A percentile compares a stretch with the other conserved stretches of the same genome.
Evolutionary conservation across 2,797 vertebrate species (phyloP).

Genomic region (Anableps anableps): DNA sequence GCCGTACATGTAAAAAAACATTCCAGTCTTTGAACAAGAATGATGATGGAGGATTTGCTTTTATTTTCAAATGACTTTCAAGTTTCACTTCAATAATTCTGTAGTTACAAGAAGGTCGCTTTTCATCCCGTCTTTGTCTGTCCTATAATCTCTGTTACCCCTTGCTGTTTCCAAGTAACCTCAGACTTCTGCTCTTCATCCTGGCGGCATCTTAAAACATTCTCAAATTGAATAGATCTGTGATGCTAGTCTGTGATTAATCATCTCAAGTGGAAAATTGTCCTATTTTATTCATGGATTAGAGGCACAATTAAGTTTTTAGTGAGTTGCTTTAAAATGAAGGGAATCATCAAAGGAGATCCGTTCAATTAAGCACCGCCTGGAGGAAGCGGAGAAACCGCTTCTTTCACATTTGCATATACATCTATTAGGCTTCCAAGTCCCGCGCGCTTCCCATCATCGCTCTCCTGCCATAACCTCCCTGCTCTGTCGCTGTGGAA

Average conservation of each 20-base stretch:
- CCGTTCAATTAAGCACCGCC: slow-evolving; percentile 41
- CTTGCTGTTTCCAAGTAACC: neutral
- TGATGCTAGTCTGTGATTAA: slow-evolving; percentile 40
- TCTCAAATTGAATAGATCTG: slow-evolving; percentile 25
- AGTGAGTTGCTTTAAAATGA: slow-evolving; percentile 30
- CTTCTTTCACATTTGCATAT: slow-evolving; percentile 23
- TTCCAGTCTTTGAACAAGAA: no score
- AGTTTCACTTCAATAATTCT: neutral
- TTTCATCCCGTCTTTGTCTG: neutral
- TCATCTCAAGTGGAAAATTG: slow-evolving; percentile 43
- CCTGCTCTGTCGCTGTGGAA: neutral
- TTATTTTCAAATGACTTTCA: neutral
- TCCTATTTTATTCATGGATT: slow-evolving; percentile 39
- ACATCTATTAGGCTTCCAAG: slow-evolving; percentile 15
- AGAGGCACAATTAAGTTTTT: slow-evolving; percentile 39
- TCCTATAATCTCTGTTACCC: neutral
- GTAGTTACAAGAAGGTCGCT: neutral
- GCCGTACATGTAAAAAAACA: no score
- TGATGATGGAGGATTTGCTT: neutral
- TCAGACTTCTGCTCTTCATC: neutral
- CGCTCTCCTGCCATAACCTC: neutral
- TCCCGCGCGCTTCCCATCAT: neutral
- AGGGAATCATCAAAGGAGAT: slow-evolving; percentile 61
- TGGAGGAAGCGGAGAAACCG: slow-evolving; percentile 17
- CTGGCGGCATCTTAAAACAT: slow-evolving; percentile 9